A percentile compares a stretch with the other conserved stretches of the same genome.
Conservation (phyloP, 2,797 vertebrate genomes). For the Champsocephalus esox region DNA sequence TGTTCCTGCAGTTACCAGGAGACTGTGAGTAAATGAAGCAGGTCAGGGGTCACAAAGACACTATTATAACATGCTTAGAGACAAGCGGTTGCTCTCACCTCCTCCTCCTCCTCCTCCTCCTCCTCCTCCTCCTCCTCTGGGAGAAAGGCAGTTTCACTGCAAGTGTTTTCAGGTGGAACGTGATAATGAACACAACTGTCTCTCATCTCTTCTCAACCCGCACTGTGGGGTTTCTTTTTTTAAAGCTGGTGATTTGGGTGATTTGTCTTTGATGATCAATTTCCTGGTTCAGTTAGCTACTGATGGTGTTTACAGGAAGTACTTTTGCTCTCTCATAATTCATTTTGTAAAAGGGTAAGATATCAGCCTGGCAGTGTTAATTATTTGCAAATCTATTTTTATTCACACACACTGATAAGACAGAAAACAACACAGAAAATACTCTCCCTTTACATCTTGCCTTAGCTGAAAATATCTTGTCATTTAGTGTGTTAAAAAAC, state of each 20-base stretch:
- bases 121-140: slow-evolving; percentile 26
- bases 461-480: slow-evolving; percentile 32
- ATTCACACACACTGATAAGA: not conserved
- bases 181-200: slow-evolving; percentile 66
- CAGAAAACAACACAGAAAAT: not conserved
- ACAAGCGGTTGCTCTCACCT: slow-evolving; percentile 33
- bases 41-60: slow-evolving; percentile 68
- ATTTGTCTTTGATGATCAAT: slow-evolving; percentile 65
- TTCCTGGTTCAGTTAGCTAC: slow-evolving; percentile 49
- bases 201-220: slow-evolving; percentile 33
- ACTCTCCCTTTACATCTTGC: not conserved
- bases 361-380: not conserved
- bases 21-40: slow-evolving; percentile 51
- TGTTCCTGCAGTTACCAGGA: slow-evolving; percentile 40
- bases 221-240: slow-evolving; percentile 25
- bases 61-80: slow-evolving; percentile 66
- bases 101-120: slow-evolving; percentile 27
- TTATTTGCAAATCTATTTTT: not conserved
- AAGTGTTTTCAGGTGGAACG: slow-evolving; percentile 58
- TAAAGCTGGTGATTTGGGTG: slow-evolving; percentile 22
- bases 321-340: slow-evolving; percentile 24
- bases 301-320: slow-evolving; percentile 49
- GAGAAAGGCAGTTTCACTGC: slow-evolving; percentile 33
- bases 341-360: slow-evolving; percentile 25
- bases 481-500: slow-evolving; percentile 60